These are phyloP conservation scores for Dascillus cervinus DNA, from an alignment of 2,888 invertebrate genomes.

Conservation along the genomic window DNA sequence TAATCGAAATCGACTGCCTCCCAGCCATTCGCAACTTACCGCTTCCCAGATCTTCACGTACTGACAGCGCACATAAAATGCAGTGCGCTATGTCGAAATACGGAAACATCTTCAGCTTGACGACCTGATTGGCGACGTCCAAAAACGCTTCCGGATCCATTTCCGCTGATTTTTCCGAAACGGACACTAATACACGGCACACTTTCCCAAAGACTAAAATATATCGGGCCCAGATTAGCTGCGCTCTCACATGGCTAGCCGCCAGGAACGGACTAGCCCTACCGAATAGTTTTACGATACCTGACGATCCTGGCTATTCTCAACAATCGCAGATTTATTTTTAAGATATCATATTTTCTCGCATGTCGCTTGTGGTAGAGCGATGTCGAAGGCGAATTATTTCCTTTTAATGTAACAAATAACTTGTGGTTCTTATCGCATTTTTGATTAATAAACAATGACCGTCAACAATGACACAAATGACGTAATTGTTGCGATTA, in stretches of 20 bases:
- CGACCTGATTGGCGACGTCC: slow-evolving; percentile 97
- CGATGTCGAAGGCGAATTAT: no score
- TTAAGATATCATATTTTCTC: no score
- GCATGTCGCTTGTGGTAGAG: no score
- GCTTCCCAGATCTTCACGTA: slow-evolving; percentile 88
- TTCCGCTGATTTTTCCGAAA: slow-evolving; percentile 19
- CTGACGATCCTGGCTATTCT: no score
- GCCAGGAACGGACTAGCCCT: slow-evolving; percentile 15
- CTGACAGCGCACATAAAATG: slow-evolving; percentile 86
- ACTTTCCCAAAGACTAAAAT: slow-evolving; percentile 12
- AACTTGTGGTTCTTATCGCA: no score
- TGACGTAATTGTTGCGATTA: no score
- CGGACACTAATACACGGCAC: slow-evolving; percentile 2
- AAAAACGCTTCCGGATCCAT: slow-evolving; percentile 97
- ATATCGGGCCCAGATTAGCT: slow-evolving; percentile 12
- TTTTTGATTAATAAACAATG: no score
- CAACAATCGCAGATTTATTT: no score
- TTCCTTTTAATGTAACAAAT: no score
- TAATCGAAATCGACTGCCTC: no score
- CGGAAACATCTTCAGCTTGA: slow-evolving; percentile 98
- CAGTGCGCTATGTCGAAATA: slow-evolving; percentile 99
- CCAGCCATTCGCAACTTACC: slow-evolving; percentile 64
- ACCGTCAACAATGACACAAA: no score
- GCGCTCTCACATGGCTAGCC: slow-evolving; percentile 11
- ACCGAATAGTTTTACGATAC: slow-evolving; percentile 14